phyloP scores from a whole-genome alignment of 37 sponge, comb jelly and placozoan genomes.

The Haliclona indistincta region DNA sequence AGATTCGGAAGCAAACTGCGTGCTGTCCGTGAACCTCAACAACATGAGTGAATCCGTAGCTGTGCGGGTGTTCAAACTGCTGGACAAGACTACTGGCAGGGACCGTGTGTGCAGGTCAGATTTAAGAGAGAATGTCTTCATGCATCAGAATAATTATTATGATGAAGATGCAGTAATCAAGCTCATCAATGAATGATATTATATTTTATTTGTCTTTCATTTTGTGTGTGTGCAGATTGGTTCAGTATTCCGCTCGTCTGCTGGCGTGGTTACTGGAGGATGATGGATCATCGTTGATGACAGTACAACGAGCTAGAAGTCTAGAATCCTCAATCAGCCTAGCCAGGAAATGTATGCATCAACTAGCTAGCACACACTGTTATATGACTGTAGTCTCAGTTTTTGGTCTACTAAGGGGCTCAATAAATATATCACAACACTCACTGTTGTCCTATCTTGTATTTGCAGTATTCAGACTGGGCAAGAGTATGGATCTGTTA shows the following conservation, averaged over 20 bases:
- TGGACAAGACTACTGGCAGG: conserved; percentile 65
- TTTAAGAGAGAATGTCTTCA: background rate
- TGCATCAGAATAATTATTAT: too few species aligned
- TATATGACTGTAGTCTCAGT: background rate
- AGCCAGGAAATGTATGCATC: conserved; percentile 73
- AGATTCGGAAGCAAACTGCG: too few species aligned
- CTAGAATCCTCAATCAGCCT: conserved; percentile 66
- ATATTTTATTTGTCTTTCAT: background rate
- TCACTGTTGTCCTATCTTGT: background rate
- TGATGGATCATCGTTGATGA: conserved; percentile 14
- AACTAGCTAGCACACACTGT: background rate
- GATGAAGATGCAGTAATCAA: too few species aligned
- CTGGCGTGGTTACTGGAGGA: conserved; percentile 46
- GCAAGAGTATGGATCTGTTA: conserved; percentile 73
- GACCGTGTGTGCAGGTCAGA: conserved; percentile 73
- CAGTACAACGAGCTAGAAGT: conserved; percentile 23
- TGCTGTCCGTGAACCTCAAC: too few species aligned
- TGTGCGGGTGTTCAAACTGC: conserved; percentile 30
- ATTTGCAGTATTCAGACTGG: conserved; percentile 75
- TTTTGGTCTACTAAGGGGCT: background rate
- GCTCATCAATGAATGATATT: too few species aligned
- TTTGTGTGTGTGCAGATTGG: conserved; percentile 27
- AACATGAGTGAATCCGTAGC: background rate
- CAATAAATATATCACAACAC: background rate
- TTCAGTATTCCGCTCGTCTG: conserved; percentile 70